Evolutionary conservation across 2,888 invertebrate species (phyloP).

Genomic region (Temnothorax ravouxi): DNA sequence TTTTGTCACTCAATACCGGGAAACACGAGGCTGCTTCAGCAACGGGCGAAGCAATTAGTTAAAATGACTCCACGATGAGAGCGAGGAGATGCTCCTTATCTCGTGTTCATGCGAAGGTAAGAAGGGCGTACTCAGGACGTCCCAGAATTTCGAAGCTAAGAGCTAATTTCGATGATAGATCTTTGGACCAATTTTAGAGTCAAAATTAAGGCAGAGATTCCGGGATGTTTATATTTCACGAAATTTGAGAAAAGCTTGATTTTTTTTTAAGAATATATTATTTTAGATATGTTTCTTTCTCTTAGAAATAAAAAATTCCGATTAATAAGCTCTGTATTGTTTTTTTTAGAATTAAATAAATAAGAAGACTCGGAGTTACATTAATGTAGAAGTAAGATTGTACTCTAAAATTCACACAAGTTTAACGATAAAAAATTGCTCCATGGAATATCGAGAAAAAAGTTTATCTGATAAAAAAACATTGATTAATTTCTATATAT

Average conservation of each 20-base stretch:
- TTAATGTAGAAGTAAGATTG: neutral
- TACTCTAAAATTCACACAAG: neutral
- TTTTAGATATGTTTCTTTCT: neutral
- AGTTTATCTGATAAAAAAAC: slow-evolving; percentile 9
- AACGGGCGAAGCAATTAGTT: slow-evolving; percentile 31
- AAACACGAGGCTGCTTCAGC: slow-evolving; percentile 12
- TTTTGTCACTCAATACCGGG: slow-evolving; percentile 45
- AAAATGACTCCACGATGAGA: slow-evolving; percentile 23
- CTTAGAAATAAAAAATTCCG: neutral
- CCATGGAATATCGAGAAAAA: neutral
- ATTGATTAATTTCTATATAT: slow-evolving; percentile 20
- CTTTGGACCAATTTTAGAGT: neutral
- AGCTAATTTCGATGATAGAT: slow-evolving; percentile 33
- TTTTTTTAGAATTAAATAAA: neutral
- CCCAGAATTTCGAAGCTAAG: slow-evolving; percentile 24
- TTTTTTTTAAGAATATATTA: neutral
- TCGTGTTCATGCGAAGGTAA: neutral
- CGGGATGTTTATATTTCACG: neutral
- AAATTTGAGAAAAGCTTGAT: neutral
- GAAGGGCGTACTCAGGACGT: slow-evolving; percentile 5
- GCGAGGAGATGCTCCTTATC: slow-evolving; percentile 16
- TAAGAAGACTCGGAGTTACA: neutral
- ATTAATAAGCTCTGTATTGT: slow-evolving; percentile 9
- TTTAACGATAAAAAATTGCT: neutral
- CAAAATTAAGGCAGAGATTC: neutral